These are phyloP conservation scores for Desmodus rotundus DNA, from an alignment of 2,113 vertebrate genomes.

Conservation along the genomic window DNA sequence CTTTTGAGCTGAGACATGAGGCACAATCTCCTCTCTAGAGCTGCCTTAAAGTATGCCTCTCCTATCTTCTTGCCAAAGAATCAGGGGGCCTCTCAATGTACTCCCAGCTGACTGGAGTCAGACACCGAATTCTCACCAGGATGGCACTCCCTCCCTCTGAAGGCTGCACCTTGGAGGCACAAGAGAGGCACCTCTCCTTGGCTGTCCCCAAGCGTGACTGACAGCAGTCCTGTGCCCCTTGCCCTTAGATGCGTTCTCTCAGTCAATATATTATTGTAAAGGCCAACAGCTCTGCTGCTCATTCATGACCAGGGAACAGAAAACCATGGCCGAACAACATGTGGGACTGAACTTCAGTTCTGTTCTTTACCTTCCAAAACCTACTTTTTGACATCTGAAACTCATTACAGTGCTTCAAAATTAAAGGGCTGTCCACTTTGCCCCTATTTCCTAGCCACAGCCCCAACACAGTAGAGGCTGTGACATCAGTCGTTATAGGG, in stretches of 20 bases:
- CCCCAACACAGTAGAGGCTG: not conserved
- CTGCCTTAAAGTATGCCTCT: not conserved
- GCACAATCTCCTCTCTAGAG: not conserved
- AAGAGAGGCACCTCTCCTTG: not conserved
- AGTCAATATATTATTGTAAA: not conserved
- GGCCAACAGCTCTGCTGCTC: not conserved
- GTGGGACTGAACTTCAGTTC: not conserved
- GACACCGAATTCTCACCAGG: not conserved
- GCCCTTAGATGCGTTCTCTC: not conserved
- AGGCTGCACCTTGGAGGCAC: not conserved
- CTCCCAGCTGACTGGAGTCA: not conserved
- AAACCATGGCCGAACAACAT: not conserved
- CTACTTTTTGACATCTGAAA: not conserved
- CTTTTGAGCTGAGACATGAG: not conserved
- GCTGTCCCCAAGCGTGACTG: not conserved
- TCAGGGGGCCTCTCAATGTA: too few relatives aligned
- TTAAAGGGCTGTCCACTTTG: not conserved
- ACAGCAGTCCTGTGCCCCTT: not conserved
- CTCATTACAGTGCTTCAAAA: not conserved
- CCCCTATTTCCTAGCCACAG: not conserved
- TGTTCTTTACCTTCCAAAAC: not conserved
- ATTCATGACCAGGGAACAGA: not conserved
- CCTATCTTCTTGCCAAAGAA: not conserved
- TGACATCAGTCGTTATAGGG: not conserved
- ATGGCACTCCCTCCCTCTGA: not conserved